These are phyloP conservation scores for Benitochromis conjunctus DNA, from an alignment of 2,113 vertebrate genomes.

Conservation along the genomic window DNA sequence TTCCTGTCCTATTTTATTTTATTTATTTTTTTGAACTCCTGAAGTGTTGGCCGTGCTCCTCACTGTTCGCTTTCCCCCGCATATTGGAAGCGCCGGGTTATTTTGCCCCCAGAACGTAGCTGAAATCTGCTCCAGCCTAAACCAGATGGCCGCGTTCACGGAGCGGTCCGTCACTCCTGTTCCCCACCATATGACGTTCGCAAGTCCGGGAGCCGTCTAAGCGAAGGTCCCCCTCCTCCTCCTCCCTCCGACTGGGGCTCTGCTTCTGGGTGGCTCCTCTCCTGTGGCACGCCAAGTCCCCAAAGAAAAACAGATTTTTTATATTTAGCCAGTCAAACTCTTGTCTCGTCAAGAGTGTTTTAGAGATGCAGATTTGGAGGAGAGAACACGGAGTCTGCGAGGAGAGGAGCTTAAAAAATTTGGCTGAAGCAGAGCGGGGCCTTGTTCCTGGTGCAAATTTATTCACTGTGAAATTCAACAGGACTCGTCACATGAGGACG, in stretches of 20 bases:
- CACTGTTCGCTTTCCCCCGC: conserved; percentile 45
- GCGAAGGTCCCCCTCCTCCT: conserved; percentile 2
- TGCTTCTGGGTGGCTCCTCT: conserved; percentile 67
- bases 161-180: conserved; percentile 71
- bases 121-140: conserved; percentile 76
- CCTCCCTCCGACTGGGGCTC: conserved; percentile 51
- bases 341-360: background rate
- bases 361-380: conserved; percentile 7
- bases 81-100: conserved; percentile 72
- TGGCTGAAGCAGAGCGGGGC: conserved; percentile 41
- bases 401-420: conserved; percentile 21
- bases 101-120: conserved; percentile 75
- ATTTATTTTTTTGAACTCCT: conserved; percentile 39
- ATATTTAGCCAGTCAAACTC: conserved; percentile 47
- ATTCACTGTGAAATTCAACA: conserved; percentile 67
- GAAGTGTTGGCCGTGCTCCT: conserved; percentile 50
- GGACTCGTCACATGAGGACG: conserved; percentile 53
- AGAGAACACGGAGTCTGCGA: conserved; percentile 23
- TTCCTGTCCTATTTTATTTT: background rate
- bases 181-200: conserved; percentile 78
- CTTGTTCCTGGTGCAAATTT: conserved; percentile 65
- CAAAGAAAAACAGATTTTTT: conserved; percentile 45
- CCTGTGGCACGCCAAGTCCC: conserved; percentile 65
- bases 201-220: conserved; percentile 70
- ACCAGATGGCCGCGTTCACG: conserved; percentile 77